Evolutionary conservation across 2,113 vertebrate genomes (phyloP), one percentile per base, ranked within the genome.

Genomic region (Erythrocercus mccallii): DNA sequence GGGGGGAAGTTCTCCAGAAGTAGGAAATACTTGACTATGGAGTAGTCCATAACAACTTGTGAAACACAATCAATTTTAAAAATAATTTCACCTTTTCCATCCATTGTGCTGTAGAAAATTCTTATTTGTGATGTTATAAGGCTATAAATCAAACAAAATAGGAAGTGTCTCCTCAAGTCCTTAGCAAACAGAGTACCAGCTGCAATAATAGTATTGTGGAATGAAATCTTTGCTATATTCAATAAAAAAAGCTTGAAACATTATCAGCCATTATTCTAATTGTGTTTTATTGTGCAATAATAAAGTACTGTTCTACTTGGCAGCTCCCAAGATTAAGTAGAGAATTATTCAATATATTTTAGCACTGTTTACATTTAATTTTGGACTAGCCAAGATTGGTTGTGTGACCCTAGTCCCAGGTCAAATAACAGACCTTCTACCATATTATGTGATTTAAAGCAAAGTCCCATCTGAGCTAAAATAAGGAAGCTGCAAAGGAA

Each of bases 401-500:
- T 2, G 48, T 62, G 64, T 93, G 91, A 97, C 92, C 94, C 80
- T 66, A 58, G 70, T 56, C 51, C 58, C 71, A 97, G 96, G 96
- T 97, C 94, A 96, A 71, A 89, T 57, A 96, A 91, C 95, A 96
- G 95, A 95, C 81, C 58, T 96, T 87, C 92, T 93, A 93, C 80
- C 51, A 58, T 65, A 82, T 90, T 86, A 89, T 91, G 79, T 89
- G 89, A 74, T 94, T 95, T 95, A 85, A 95, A 96, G 89, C 61
- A 65, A 82, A 90, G 70, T 65, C 89, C 79, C 85, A 77, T 94
- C 90, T 90, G 93, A 95, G 73, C 85, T 97, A 93, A 96, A 97
- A 96, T 93, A 95, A 96, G 93, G 96, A 96, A 97, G 77, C 89
- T 64, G 84, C 93, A 95, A 91, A 94, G 95, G 96, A 95, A 97